Base-by-base conservation (phyloP, 2,113 vertebrate species). In the Clarias macrocephalus region DNA sequence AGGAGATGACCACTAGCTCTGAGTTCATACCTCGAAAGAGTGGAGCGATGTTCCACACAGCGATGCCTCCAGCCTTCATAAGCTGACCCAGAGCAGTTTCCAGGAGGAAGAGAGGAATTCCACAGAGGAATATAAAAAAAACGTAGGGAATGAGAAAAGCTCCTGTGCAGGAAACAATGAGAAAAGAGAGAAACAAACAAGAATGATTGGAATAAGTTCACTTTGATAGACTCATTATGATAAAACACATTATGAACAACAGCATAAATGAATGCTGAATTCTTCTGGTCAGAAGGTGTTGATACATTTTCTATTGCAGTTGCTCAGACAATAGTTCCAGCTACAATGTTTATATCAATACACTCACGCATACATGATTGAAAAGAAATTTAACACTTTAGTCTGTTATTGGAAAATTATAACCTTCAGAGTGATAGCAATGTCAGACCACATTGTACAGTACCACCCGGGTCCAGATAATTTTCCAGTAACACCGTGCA, bases 21-120 rank as follows among this genome's bases (percentile, higher is more conserved):
- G 3, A 82, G 12, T 2, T 60, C 84, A 63, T 57, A 96, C 96
- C 96, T 96, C 96, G 95, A 88, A 96, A 96, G 0, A 96, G 92
- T 0, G 96, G 96, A 0, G 95, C 95, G 30, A 96, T 96, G 93
- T 96, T 96, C 96, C 96, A 96, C 7, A 95, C 96, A 3, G 95
- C 95, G 93, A 96, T 96, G 92, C 96, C 96, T 70, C 96, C 96
- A 1, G 95, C 95, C 87, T 96, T 96, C 96, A 96, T 96, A 90
- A 96, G 96, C 94, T 96, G 96, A 18, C 96, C 96, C 15, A 96
- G 89, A 3, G 96, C 92, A 86, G 96, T 96, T 91, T 96, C 96
- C 93, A 96, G 93, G 94, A 96, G 96, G 93, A 96, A 96, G 88
- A 96, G 95, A 11, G 96, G 96, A 88, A 96, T 96, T 54, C 96